phyloP scores from a whole-genome alignment of 1,140 invertebrate species.

The Aplysia californica region DNA sequence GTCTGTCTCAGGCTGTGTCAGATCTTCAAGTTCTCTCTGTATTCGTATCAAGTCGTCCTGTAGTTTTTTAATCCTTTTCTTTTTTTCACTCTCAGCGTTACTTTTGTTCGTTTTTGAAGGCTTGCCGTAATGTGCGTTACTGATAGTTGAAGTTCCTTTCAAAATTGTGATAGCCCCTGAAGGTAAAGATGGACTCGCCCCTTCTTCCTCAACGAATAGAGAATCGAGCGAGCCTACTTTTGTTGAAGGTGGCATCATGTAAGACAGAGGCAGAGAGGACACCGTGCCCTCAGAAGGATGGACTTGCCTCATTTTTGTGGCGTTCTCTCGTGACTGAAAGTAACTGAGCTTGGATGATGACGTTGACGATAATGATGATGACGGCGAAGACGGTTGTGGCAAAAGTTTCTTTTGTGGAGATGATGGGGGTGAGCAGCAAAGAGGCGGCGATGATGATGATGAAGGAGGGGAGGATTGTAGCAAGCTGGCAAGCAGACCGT shows the following conservation, averaged over 20 bases:
- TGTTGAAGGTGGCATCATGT: neutral
- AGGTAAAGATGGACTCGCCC: neutral
- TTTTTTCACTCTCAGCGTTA: conserved; percentile 32
- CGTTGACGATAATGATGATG: too few relatives aligned
- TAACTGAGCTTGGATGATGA: too few relatives aligned
- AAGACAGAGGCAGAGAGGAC: neutral
- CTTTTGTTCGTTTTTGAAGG: conserved; percentile 10
- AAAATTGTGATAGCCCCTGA: neutral
- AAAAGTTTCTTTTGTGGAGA: too few relatives aligned
- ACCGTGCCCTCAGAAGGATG: too few relatives aligned
- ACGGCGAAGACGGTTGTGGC: too few relatives aligned
- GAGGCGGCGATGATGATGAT: too few relatives aligned
- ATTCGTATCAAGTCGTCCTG: conserved; percentile 43
- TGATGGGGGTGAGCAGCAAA: too few relatives aligned
- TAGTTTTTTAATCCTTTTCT: conserved; percentile 40
- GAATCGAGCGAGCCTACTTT: neutral
- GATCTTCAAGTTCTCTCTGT: conserved; percentile 41
- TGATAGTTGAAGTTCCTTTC: neutral
- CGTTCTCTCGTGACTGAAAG: too few relatives aligned
- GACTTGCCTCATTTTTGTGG: too few relatives aligned
- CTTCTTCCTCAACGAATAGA: neutral
- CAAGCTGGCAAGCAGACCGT: too few relatives aligned
- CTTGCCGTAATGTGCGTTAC: neutral
- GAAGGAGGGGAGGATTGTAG: too few relatives aligned
- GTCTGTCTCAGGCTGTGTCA: conserved; percentile 43